These are phyloP conservation scores for Aspidiotus rigidus DNA, from an alignment of 2,888 invertebrate genomes.

Conservation along the genomic window DNA sequence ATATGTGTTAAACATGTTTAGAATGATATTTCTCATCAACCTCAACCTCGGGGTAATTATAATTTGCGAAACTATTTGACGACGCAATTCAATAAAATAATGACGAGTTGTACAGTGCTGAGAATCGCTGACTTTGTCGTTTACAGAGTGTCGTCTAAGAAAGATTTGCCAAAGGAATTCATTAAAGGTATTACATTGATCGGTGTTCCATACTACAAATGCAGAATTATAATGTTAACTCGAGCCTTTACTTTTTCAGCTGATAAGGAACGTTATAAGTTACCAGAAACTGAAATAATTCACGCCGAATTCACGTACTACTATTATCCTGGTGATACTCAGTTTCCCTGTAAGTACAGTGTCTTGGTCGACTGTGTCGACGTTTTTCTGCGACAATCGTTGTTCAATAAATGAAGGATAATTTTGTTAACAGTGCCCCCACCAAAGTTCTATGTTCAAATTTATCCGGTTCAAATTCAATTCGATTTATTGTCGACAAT, in stretches of 20 bases:
- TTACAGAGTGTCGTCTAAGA: slow-evolving; percentile 58
- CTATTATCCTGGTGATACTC: slow-evolving; percentile 85
- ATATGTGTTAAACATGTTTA: neutral
- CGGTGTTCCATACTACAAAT: neutral
- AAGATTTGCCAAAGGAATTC: slow-evolving; percentile 62
- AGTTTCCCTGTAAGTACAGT: slow-evolving; percentile 66
- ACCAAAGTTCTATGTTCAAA: slow-evolving; percentile 80
- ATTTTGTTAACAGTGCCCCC: slow-evolving; percentile 67
- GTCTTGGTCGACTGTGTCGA: no score
- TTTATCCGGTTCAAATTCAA: slow-evolving; percentile 80
- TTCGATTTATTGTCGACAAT: slow-evolving; percentile 80
- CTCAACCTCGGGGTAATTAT: slow-evolving; percentile 5
- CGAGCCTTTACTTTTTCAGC: slow-evolving; percentile 47
- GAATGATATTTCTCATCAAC: slow-evolving; percentile 25
- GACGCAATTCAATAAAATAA: slow-evolving; percentile 69
- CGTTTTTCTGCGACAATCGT: neutral
- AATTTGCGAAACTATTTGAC: slow-evolving; percentile 33
- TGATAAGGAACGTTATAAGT: slow-evolving; percentile 64
- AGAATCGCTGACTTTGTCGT: slow-evolving; percentile 86
- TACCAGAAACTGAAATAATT: slow-evolving; percentile 85
- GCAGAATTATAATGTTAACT: slow-evolving; percentile 26
- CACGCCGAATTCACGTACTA: slow-evolving; percentile 94
- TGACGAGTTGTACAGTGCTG: slow-evolving; percentile 84
- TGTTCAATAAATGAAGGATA: slow-evolving; percentile 24
- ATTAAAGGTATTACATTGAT: slow-evolving; percentile 51